These are phyloP conservation scores for Rhynchomys soricoides DNA, from an alignment of 2,113 vertebrate genomes.

Conservation along the genomic window DNA sequence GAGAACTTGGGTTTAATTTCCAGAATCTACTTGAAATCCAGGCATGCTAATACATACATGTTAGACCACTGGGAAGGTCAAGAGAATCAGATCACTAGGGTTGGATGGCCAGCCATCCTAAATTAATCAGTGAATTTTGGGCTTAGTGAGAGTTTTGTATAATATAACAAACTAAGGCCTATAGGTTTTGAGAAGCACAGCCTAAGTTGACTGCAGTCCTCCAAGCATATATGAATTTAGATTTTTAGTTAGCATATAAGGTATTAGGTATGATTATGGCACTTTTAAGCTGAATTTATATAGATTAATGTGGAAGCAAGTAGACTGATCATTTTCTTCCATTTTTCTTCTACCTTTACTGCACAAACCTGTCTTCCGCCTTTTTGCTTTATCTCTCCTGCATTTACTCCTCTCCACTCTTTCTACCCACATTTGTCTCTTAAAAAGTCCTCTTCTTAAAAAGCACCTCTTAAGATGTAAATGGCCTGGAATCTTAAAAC, in stretches of 20 bases:
- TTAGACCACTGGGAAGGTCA: neutral
- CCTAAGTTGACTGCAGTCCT: neutral
- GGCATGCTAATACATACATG: accelerated
- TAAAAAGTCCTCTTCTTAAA: neutral
- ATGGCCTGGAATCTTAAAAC: neutral
- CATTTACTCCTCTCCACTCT: neutral
- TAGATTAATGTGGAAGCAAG: too few species aligned
- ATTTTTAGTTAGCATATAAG: too few species aligned
- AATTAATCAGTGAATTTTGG: neutral
- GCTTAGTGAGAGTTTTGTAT: neutral
- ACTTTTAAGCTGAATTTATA: neutral
- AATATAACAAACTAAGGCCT: neutral
- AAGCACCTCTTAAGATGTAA: neutral
- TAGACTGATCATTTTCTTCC: too few species aligned
- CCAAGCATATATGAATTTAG: neutral
- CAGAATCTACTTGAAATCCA: neutral
- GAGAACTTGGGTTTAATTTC: neutral
- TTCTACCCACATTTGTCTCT: neutral
- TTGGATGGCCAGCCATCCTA: neutral
- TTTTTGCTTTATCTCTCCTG: too few species aligned
- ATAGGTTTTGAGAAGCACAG: neutral
- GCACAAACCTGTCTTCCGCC: neutral
- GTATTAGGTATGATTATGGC: neutral
- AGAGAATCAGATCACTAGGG: too few species aligned
- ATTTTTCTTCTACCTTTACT: too few species aligned